Percentiles rank a stretch among this genome's conserved stretches.
Evolutionary conservation across 2,113 vertebrate species (phyloP).

Genomic region (Platycercus adscitus): DNA sequence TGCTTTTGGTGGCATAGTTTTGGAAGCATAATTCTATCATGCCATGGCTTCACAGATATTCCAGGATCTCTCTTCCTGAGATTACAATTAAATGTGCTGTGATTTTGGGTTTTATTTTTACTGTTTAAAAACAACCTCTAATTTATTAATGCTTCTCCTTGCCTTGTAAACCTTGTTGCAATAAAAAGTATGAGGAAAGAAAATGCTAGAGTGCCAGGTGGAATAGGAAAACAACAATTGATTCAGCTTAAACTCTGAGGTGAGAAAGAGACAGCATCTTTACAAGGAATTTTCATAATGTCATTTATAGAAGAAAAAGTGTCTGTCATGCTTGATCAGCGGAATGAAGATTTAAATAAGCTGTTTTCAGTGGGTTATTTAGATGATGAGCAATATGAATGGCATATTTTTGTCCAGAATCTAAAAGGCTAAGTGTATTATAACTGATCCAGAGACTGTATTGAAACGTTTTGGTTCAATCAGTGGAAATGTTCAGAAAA

Average conservation of each 20-base stretch:
- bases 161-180: conserved; percentile 9
- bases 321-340: not conserved
- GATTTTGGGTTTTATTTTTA: not conserved
- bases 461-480: not conserved
- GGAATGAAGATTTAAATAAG: not conserved
- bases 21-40: not conserved
- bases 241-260: not conserved
- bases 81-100: not conserved
- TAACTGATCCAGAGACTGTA: not conserved
- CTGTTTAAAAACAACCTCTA: not conserved
- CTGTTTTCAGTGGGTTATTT: conserved; percentile 1
- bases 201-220: not conserved
- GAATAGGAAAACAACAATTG: not conserved
- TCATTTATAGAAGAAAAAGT: conserved; percentile 11
- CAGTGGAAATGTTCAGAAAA: conserved; percentile 20
- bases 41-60: not conserved
- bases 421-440: not conserved
- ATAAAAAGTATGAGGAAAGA: not conserved
- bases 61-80: not conserved
- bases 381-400: conserved; percentile 23
- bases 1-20: not conserved
- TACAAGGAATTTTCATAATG: not conserved
- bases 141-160: not conserved
- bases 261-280: not conserved
- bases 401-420: conserved; percentile 8